phyloP scores from a whole-genome alignment of 2,797 vertebrate genomes.

The Enoplosus armatus region DNA sequence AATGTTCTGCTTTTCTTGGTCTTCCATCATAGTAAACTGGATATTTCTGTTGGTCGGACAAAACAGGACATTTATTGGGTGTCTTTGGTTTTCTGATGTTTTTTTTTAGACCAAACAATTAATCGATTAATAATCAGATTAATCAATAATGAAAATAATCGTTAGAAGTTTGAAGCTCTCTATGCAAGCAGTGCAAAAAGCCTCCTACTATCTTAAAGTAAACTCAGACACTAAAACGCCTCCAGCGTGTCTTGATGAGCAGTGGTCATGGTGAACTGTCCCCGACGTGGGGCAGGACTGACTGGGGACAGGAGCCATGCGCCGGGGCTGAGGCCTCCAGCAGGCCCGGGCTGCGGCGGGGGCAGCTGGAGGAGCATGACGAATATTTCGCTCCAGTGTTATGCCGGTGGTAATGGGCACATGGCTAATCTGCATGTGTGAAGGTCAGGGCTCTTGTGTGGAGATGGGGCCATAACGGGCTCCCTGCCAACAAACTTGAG shows the following conservation, averaged over 20 bases:
- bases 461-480: conserved; percentile 80
- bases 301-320: not conserved
- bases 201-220: too few relatives aligned
- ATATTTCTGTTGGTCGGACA: too few relatives aligned
- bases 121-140: too few relatives aligned
- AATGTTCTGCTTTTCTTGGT: too few relatives aligned
- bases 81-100: too few relatives aligned
- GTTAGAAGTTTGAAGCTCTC: too few relatives aligned
- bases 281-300: not conserved
- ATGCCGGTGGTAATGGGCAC: conserved; percentile 76
- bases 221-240: too few relatives aligned
- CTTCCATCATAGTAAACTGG: too few relatives aligned
- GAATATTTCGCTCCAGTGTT: conserved; percentile 42
- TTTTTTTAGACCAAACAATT: too few relatives aligned
- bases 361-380: conserved; percentile 17
- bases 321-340: conserved; percentile 13
- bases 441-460: conserved; percentile 88
- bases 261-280: not conserved
- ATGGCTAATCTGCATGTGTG: conserved; percentile 94
- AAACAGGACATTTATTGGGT: too few relatives aligned
- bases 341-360: not conserved
- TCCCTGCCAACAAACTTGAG: conserved; percentile 73
- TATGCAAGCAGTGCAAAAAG: too few relatives aligned
- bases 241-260: not conserved
- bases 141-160: too few relatives aligned